Evolutionary conservation across 2,113 vertebrate species (phyloP).

Genomic region (Ictidomys tridecemlineatus): DNA sequence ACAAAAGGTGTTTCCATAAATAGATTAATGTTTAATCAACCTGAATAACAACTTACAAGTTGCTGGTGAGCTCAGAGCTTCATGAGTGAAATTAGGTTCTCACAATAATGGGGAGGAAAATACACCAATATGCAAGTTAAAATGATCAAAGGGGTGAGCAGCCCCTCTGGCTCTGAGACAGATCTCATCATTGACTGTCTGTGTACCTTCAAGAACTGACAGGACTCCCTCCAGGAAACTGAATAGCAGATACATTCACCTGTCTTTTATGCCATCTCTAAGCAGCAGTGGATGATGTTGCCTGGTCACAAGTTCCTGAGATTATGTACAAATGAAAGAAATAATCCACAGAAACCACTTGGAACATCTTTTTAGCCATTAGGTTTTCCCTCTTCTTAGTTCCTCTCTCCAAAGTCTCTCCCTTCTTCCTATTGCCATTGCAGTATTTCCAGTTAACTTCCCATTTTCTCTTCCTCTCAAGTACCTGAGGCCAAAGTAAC

Average conservation of each 20-base stretch:
- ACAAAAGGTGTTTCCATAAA: conserved; percentile 45
- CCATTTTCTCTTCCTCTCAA: neutral
- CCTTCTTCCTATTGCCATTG: neutral
- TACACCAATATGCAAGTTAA: neutral
- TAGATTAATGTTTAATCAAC: conserved; percentile 48
- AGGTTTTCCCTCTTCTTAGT: neutral
- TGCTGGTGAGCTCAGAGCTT: conserved; percentile 25
- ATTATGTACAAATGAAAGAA: conserved; percentile 16
- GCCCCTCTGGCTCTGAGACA: neutral
- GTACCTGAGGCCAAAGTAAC: neutral
- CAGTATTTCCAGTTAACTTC: neutral
- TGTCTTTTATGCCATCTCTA: neutral
- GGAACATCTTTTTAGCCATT: neutral
- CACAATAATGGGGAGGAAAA: neutral
- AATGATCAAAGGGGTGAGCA: conserved; percentile 11
- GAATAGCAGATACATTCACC: neutral
- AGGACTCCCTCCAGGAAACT: neutral
- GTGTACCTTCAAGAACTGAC: neutral
- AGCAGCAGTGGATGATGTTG: neutral
- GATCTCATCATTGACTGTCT: neutral
- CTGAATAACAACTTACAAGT: conserved; percentile 26
- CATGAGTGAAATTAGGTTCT: conserved; percentile 4
- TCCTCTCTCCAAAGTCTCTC: neutral
- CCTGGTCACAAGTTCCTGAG: neutral
- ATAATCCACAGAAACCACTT: neutral